phyloP scores from a whole-genome alignment of 2,113 vertebrate species.

The Brachyistius frenatus region DNA sequence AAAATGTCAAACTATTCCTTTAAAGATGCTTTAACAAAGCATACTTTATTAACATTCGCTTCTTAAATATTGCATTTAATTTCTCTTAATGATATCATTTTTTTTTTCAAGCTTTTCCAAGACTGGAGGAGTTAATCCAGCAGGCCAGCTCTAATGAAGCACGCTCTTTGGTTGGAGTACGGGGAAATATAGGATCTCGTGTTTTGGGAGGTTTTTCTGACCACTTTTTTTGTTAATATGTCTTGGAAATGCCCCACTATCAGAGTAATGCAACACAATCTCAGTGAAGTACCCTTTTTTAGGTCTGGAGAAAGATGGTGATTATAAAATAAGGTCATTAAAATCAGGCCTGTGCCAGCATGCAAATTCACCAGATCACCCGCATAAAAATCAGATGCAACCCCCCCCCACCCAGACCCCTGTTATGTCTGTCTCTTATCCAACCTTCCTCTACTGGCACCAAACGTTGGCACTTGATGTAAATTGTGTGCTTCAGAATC shows the following conservation, averaged over 20 bases:
- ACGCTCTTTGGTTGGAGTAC: not conserved
- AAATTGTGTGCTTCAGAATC: slow-evolving; percentile 2
- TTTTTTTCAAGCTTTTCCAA: too few relatives aligned
- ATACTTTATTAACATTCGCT: not conserved
- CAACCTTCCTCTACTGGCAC: not conserved
- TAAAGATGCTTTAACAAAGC: not conserved
- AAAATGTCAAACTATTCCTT: not conserved
- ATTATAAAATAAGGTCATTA: not conserved
- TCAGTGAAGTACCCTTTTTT: slow-evolving; percentile 1
- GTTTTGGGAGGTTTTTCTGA: not conserved
- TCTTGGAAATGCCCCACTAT: not conserved
- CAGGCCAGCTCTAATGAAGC: not conserved
- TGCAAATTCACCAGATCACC: not conserved
- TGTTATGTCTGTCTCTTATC: not conserved
- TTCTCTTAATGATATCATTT: too few relatives aligned
- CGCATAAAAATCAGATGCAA: not conserved
- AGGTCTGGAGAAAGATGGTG: not conserved
- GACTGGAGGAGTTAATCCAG: too few relatives aligned
- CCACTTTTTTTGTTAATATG: not conserved
- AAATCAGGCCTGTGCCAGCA: not conserved
- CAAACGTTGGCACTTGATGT: not conserved
- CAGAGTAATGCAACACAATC: not conserved
- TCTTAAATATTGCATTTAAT: too few relatives aligned
- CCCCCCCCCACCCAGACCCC: not conserved
- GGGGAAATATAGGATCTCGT: not conserved